Evolutionary conservation across 2,888 invertebrate genomes (phyloP), one percentile per base, ranked within the genome.

Genomic region (Melanargia galathea): DNA sequence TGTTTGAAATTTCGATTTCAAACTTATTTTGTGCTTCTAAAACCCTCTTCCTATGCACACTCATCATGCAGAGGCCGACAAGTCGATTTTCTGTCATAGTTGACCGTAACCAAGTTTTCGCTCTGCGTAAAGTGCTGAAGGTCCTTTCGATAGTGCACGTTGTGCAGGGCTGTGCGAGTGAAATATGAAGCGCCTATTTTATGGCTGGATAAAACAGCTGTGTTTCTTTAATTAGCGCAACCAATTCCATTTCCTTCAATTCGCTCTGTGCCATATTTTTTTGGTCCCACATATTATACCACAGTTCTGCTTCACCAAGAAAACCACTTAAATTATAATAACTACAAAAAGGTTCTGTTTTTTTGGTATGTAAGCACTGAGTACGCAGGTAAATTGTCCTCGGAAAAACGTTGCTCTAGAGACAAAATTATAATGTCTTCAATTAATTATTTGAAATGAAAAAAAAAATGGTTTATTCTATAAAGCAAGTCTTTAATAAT

Each of bases 141-240:
- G 40, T 16, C 16, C 40, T 40, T 40, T 65, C 65, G 62, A 65
- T 58, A 24, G 51, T 60, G 51, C 60, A 62, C 33, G 62, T 65
- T 49, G 62, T 65, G 62, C 45, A 62, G 18, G 40, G 55, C 13
- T 35, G 24, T 35, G 40, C 40, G 55, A 55, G 33, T 38, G 35
- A 55, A 55, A 40, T 55, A 35, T 55, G 33, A 18, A 55, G 16
- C 22, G 55, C 55, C 20, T 55, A 16, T 67, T 63, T 65, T 63
- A 61, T 67, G 20, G 61, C 65, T 54, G 62, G 65, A 64, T 57
- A 64, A 48, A 65, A 63, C 43, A 40, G 43, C 33, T 65, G 61
- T 66, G 63, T 18, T 49, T 52, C 51, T 51, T 45, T 60, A 40
- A 40, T 16, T 16, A 40, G 40, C 16, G 40, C 40, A 40, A 40